phyloP scores from a whole-genome alignment of 1,140 invertebrate genomes.

The Uloborus diversus region DNA sequence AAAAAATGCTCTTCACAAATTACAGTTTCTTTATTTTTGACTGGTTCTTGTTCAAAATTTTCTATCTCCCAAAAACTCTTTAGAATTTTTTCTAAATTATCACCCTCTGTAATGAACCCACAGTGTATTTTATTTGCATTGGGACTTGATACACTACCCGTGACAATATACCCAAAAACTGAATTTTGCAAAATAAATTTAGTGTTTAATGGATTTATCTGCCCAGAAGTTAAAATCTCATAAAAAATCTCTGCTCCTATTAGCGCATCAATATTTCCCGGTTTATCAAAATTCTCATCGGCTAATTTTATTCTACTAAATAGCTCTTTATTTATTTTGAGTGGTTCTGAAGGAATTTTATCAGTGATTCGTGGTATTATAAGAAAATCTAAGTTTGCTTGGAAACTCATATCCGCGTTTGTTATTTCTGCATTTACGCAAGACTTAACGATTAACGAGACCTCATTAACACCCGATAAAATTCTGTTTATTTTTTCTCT shows the following conservation, averaged over 20 bases:
- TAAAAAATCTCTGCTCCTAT: conserved; percentile 5
- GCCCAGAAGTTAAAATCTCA: background rate
- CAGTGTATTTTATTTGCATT: too few species aligned
- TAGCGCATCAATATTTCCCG: background rate
- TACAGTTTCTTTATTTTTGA: background rate
- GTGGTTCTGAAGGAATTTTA: background rate
- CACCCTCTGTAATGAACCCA: too few species aligned
- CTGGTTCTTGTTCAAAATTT: background rate
- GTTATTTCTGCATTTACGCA: background rate
- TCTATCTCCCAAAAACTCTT: conserved; percentile 7
- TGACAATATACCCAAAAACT: too few species aligned
- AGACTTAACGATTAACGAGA: background rate
- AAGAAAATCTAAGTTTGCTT: background rate
- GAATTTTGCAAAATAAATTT: too few species aligned
- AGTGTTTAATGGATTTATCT: too few species aligned
- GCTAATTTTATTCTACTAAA: background rate
- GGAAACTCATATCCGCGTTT: background rate
- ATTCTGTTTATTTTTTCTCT: background rate
- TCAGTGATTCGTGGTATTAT: background rate
- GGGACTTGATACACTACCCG: too few species aligned
- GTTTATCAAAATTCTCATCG: background rate
- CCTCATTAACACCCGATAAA: background rate
- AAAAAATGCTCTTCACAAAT: background rate
- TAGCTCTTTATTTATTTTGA: background rate
- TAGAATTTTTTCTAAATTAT: conserved; percentile 6